These are phyloP conservation scores for Prietella phreatophila DNA, from an alignment of 2,113 vertebrate genomes.

Conservation along the genomic window DNA sequence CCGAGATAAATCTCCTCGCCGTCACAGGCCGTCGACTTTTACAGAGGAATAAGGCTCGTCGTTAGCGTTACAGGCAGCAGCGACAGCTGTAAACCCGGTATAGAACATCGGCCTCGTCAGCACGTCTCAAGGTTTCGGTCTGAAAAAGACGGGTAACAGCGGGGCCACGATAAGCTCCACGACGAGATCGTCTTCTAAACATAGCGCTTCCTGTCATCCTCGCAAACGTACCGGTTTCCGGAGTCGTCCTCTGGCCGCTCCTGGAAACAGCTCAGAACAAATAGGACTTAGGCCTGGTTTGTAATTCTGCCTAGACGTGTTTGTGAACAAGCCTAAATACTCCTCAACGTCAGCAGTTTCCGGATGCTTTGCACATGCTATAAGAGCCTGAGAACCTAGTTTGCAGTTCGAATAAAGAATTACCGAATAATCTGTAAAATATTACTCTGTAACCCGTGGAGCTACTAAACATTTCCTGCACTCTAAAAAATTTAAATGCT, in stretches of 20 bases:
- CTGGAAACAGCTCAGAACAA: neutral
- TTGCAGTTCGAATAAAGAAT: neutral
- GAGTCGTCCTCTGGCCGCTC: slow-evolving; percentile 30
- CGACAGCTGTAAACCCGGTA: neutral
- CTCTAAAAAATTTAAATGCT: neutral
- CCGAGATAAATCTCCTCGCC: slow-evolving; percentile 4
- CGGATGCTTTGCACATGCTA: neutral
- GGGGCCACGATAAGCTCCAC: slow-evolving; percentile 2
- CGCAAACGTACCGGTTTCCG: slow-evolving; percentile 55
- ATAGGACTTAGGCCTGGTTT: neutral
- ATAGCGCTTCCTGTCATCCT: slow-evolving; percentile 69
- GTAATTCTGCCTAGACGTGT: neutral
- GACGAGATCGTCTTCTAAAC: slow-evolving; percentile 65
- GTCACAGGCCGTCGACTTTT: slow-evolving; percentile 8
- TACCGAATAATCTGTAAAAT: neutral
- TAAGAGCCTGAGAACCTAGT: neutral
- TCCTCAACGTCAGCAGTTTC: neutral
- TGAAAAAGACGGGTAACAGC: neutral
- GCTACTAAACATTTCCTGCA: neutral
- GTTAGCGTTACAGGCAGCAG: neutral
- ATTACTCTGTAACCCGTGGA: neutral
- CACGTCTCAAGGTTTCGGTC: neutral
- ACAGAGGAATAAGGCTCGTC: neutral
- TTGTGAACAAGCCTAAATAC: neutral
- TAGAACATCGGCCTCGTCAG: neutral